Conservation (phyloP, 2,888 invertebrate genomes). For the Eupeodes luniger region DNA sequence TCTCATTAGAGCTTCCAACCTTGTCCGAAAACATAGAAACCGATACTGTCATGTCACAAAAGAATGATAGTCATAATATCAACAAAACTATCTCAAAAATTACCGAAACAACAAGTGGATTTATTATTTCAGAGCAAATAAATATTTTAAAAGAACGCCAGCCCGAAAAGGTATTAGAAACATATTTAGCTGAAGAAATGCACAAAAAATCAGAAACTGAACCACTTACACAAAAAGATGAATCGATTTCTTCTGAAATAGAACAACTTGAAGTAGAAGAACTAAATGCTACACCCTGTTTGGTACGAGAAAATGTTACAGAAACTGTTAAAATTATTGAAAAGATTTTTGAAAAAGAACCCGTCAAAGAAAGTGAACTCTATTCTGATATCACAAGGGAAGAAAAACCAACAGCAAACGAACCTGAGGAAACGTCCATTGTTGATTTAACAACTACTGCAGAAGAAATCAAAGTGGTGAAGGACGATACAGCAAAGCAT, state of each 20-base stretch:
- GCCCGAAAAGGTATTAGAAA: too few relatives aligned
- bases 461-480: neutral
- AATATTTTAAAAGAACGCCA: neutral
- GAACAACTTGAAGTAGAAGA: neutral
- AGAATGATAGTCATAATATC: neutral
- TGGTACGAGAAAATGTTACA: neutral
- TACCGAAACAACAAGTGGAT: neutral
- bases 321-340: neutral
- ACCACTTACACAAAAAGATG: neutral
- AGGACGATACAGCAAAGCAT: too few relatives aligned
- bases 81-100: neutral
- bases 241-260: neutral
- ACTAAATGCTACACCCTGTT: neutral
- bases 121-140: neutral
- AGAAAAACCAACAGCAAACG: neutral
- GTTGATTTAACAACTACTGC: neutral
- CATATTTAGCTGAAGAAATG: neutral
- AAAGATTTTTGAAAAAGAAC: too few relatives aligned
- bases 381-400: neutral
- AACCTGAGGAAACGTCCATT: neutral
- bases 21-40: neutral
- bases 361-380: neutral
- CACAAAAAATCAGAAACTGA: neutral
- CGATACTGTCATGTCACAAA: neutral
- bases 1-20: conserved; percentile 13